Evolutionary conservation across 2,888 invertebrate genomes (phyloP), one percentile per base, ranked within the genome.

Genomic region (Phania funesta): DNA sequence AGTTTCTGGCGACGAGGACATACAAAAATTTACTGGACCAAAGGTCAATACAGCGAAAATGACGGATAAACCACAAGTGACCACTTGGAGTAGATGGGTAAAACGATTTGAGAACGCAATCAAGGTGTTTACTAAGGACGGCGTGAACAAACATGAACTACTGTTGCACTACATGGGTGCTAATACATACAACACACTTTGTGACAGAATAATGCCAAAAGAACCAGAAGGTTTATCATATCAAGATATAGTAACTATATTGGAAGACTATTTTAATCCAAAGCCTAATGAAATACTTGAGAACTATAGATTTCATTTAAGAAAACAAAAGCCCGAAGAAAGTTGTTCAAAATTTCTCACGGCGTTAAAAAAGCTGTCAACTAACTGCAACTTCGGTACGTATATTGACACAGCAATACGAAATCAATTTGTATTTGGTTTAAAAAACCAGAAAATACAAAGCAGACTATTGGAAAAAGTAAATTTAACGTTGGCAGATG

Each of bases 191-290:
- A 35, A 56, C 18, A 56, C 26, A 7, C 35, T 56, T 16, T 56
- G 32, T 7, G 32, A 56, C 20, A 56, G 26, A 56, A 32, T 56
- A 35, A 32, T 35, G 35, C 56, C 35, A 16, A 56, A 35, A 18
- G 35, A 32, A 26, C 56, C 56, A 18, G 32, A 56, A 4, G n/a
- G 13, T 35, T 35, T 13, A 13, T 5, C 16, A 6, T 68, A 16
- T 29, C 11, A 24, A 2, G 44, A 68, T 6, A 56, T 56, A 20
- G 44, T 68, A 8, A 24, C 4, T 5, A 16, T 18, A 2, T 18
- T 56, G 44, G 35, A 68, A 18, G 44, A 44, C 2, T 54, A 68
- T 26, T 68, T 56, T 29, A 35, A 68, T 13, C 68, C 68, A 9
- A 68, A 29, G 29, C 54, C 68, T 1, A 26, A 44, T 16, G 44